Evolutionary conservation across 2,113 vertebrate genomes (phyloP).

Genomic region (Stercorarius parasiticus): DNA sequence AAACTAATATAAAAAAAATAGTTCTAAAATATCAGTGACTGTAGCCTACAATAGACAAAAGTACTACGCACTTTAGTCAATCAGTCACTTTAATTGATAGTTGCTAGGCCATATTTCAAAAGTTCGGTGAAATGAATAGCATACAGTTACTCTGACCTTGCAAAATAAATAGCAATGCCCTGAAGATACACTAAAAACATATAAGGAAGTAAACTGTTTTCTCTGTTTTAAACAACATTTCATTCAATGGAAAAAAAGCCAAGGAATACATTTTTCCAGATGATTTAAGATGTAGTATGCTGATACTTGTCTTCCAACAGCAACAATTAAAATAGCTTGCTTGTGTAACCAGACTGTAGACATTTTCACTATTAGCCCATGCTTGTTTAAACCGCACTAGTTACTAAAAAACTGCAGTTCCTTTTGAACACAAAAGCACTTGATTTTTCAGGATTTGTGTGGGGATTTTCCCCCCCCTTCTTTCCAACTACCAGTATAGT

Average conservation of each 20-base stretch:
- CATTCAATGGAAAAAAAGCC: constrained; percentile 27
- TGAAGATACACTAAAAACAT: constrained; percentile 40
- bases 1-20: neutral
- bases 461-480: rapidly evolving
- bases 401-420: neutral
- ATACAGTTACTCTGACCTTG: constrained; percentile 3
- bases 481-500: neutral
- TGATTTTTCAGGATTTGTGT: neutral
- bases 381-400: neutral
- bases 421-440: neutral
- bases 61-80: neutral
- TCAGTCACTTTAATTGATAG: neutral
- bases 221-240: constrained; percentile 45
- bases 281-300: constrained; percentile 56
- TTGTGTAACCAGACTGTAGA: neutral
- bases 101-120: constrained; percentile 10
- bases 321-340: constrained; percentile 55
- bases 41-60: neutral
- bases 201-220: constrained; percentile 40
- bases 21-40: neutral
- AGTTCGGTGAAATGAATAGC: constrained; percentile 18
- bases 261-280: constrained; percentile 58
- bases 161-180: constrained; percentile 54
- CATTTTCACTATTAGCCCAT: neutral
- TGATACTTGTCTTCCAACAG: constrained; percentile 48